phyloP scores from a whole-genome alignment of 2,888 invertebrate genomes.

The Morpho deidamia region DNA sequence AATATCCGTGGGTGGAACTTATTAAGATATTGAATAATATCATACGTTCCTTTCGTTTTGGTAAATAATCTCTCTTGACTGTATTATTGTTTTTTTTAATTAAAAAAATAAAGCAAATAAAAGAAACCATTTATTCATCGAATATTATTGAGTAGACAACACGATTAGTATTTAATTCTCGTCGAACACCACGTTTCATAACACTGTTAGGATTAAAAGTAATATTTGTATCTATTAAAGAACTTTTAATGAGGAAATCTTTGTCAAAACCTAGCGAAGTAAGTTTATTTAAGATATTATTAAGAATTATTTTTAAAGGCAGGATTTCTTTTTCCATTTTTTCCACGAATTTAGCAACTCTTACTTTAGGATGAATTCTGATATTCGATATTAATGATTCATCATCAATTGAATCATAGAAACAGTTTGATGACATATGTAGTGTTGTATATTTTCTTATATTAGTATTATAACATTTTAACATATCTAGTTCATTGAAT shows the following conservation, averaged over 20 bases:
- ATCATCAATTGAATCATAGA: neutral
- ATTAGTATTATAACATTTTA: neutral
- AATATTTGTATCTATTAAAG: constrained; percentile 15
- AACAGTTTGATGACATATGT: neutral
- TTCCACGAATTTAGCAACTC: constrained; percentile 44
- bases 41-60: too few species aligned
- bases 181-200: constrained; percentile 8
- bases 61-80: too few species aligned
- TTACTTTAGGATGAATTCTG: constrained; percentile 41
- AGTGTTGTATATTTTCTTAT: neutral
- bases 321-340: constrained; percentile 52
- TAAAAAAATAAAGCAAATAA: constrained; percentile 8
- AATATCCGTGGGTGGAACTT: too few species aligned
- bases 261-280: constrained; percentile 34
- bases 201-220: constrained; percentile 7
- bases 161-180: constrained; percentile 47
- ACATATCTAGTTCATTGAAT: neutral
- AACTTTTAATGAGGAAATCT: constrained; percentile 1
- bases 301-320: constrained; percentile 50
- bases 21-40: too few species aligned
- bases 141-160: constrained; percentile 62
- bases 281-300: constrained; percentile 51
- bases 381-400: constrained; percentile 8
- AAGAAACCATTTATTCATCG: constrained; percentile 33
- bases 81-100: neutral